Percentiles rank a stretch among this genome's conserved stretches.
These are phyloP conservation scores for Aviceda subcristata DNA, from an alignment of 2,113 vertebrate species.

Conservation along the genomic window DNA sequence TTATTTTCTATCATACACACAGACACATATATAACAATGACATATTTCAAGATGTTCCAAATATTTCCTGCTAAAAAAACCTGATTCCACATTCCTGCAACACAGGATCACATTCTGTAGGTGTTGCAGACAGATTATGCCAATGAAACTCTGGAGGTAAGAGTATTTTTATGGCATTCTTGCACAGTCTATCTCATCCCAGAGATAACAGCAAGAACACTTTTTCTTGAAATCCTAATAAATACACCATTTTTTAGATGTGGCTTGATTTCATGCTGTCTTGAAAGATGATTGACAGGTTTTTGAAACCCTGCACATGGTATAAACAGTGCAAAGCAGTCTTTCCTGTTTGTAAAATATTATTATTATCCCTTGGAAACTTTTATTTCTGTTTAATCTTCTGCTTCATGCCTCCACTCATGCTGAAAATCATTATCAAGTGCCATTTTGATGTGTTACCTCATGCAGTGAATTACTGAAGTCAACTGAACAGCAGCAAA, in stretches of 20 bases:
- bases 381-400: not conserved
- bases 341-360: not conserved
- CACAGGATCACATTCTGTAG: not conserved
- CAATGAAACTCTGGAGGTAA: not conserved
- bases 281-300: not conserved
- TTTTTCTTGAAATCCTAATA: not conserved
- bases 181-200: not conserved
- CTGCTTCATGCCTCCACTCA: not conserved
- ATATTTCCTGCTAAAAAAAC: not conserved
- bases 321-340: not conserved
- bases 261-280: not conserved
- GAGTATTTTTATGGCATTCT: not conserved
- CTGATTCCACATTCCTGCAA: not conserved
- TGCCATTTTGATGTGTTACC: not conserved
- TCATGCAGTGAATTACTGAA: not conserved
- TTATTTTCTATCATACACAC: not conserved
- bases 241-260: not conserved
- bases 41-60: not conserved
- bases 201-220: not conserved
- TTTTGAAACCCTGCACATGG: not conserved
- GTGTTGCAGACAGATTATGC: not conserved
- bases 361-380: not conserved
- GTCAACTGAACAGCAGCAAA: not conserved
- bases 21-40: not conserved
- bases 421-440: conserved; percentile 6